phyloP scores from a whole-genome alignment of 2,797 vertebrate genomes.

The Atherinosoma microstoma region DNA sequence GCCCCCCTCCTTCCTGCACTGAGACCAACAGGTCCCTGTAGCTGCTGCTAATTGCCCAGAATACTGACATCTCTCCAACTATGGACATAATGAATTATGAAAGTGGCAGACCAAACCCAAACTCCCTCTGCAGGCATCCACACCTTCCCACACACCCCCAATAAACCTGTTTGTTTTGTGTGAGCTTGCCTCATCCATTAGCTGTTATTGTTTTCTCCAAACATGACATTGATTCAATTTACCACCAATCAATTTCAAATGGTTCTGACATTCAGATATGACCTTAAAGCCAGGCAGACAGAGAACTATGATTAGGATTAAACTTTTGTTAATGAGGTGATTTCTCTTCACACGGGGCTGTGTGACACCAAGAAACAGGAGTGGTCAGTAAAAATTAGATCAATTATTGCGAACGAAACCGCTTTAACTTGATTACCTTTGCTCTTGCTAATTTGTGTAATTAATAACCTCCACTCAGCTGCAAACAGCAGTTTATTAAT shows the following conservation, averaged over 20 bases:
- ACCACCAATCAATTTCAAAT: slow-evolving; percentile 99
- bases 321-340: slow-evolving; percentile 99
- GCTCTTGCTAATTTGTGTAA: slow-evolving; percentile 95
- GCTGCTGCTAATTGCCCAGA: slow-evolving; percentile 89
- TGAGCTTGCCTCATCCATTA: slow-evolving; percentile 95
- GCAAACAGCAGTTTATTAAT: slow-evolving; percentile 95
- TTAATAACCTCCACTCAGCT: slow-evolving; percentile 90
- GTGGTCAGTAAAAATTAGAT: slow-evolving; percentile 97
- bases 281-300: slow-evolving; percentile 98
- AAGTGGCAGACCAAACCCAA: slow-evolving; percentile 82
- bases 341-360: slow-evolving; percentile 89
- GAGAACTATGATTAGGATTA: slow-evolving; percentile 99
- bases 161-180: slow-evolving; percentile 92
- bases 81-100: slow-evolving; percentile 96
- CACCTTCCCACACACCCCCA: slow-evolving; percentile 80
- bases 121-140: slow-evolving; percentile 22
- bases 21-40: slow-evolving; percentile 84
- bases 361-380: slow-evolving; percentile 77
- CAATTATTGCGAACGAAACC: slow-evolving; percentile 98
- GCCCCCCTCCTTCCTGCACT: slow-evolving; percentile 15
- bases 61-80: slow-evolving; percentile 92
- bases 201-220: slow-evolving; percentile 98
- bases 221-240: slow-evolving; percentile 99
- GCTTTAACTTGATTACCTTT: slow-evolving; percentile 95
- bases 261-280: slow-evolving; percentile 99